Evolutionary conservation across 2,797 vertebrate species (phyloP), one percentile per base, ranked within the genome.

Genomic region (Esox lucius): DNA sequence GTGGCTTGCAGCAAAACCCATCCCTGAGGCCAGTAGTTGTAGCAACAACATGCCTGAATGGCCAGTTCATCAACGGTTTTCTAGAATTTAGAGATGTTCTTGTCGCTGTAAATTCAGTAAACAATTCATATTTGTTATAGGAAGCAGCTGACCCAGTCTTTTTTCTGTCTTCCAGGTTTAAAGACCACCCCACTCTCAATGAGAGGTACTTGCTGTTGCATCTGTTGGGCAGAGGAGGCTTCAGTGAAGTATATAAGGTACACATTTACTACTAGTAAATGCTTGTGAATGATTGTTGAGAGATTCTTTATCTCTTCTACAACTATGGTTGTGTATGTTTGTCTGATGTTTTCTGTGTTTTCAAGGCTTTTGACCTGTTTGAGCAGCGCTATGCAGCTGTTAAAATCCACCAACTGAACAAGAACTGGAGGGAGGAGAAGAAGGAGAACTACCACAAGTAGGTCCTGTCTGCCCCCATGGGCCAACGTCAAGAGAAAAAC

Each of bases 371-470:
- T 93, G 98, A 99, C 94, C 93, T 99, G 86, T 97, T 97, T 86
- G 98, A 99, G 90, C 98, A 99, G 92, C 96, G 98, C 85, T 99
- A 99, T 0, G 97, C 97, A 82, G 98, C 98, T 85, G 98, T 99
- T 88, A 99, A 99, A 93, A 99, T 99, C 90, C 98, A 99, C 88
- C 98, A 99, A 85, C 96, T 99, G 87, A 99, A 99, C 92, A 99
- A 99, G 93, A 99, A 98, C 94, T 99, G 97, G 97, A 96, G 97
- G 85, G 97, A 99, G 84, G 97, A 99, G 92, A 99, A 99, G 85
- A 99, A 99, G 83, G 98, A 99, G 91, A 99, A 99, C 89, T 99
- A 99, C 84, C 97, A 99, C 92, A 99, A 99, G 97, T 99, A 95
- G 88, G 92, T 92, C 69, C 70, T 64, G 6, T 7, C 15, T 61